These are phyloP conservation scores for Radopholus similis DNA, from an alignment of 1,140 invertebrate genomes.

Conservation along the genomic window DNA sequence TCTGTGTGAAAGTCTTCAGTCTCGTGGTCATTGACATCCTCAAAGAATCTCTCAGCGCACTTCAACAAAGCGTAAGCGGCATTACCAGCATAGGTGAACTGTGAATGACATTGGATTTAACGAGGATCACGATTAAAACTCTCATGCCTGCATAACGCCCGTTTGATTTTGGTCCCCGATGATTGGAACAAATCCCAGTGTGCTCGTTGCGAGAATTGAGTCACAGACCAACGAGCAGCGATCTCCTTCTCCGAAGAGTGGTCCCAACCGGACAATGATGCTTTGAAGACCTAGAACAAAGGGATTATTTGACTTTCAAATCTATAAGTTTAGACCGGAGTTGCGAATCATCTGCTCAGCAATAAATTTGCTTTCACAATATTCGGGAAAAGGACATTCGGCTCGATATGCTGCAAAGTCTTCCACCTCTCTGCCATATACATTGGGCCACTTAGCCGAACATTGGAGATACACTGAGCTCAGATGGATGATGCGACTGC, in stretches of 20 bases:
- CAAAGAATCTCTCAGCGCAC: slow-evolving; percentile 25
- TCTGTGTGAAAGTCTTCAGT: slow-evolving; percentile 6
- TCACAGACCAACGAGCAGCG: slow-evolving; percentile 36
- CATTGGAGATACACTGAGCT: slow-evolving; percentile 38
- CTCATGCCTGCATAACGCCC: slow-evolving; percentile 37
- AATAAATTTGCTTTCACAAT: slow-evolving; percentile 37
- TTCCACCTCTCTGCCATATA: slow-evolving; percentile 28
- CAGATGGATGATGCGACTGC: slow-evolving; percentile 28
- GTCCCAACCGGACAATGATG: slow-evolving; percentile 32
- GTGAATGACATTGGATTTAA: background rate
- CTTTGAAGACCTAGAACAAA: slow-evolving; percentile 14
- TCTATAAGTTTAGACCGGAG: background rate
- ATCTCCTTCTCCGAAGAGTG: slow-evolving; percentile 44
- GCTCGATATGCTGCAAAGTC: slow-evolving; percentile 9
- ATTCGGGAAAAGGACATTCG: slow-evolving; percentile 29
- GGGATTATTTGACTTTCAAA: background rate
- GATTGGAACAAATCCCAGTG: slow-evolving; percentile 24
- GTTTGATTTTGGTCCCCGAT: slow-evolving; percentile 34
- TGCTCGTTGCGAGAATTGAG: slow-evolving; percentile 6
- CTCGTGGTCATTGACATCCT: slow-evolving; percentile 5
- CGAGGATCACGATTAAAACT: background rate
- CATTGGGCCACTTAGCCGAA: slow-evolving; percentile 40
- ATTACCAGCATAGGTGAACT: slow-evolving; percentile 49
- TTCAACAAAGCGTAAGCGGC: slow-evolving; percentile 35
- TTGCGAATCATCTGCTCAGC: slow-evolving; percentile 34